Percentiles rank a stretch among this genome's conserved stretches.
Conservation (phyloP, 2,113 vertebrate species). For the Carollia perspicillata region DNA sequence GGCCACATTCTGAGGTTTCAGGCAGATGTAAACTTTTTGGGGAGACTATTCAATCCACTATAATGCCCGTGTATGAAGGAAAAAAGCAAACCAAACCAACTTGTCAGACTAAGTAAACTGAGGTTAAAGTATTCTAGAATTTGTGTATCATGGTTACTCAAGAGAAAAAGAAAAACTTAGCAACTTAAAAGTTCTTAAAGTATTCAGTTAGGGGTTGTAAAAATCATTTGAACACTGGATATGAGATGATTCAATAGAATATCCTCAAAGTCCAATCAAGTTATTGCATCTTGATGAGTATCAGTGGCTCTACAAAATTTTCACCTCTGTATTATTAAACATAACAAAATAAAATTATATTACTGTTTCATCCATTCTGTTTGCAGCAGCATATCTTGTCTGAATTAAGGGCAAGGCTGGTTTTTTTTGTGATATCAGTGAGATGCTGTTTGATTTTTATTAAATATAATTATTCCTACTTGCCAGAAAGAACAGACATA, state of each 20-base stretch:
- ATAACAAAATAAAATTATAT: conserved; percentile 5
- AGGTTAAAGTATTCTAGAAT: background rate
- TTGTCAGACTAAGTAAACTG: background rate
- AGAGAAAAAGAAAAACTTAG: background rate
- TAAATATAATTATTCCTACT: conserved; percentile 1
- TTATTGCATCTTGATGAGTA: background rate
- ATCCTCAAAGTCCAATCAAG: background rate
- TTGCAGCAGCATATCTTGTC: background rate
- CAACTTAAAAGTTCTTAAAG: background rate
- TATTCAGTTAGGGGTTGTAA: background rate
- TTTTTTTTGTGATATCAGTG: background rate
- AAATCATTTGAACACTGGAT: background rate
- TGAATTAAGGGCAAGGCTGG: background rate
- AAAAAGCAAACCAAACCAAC: background rate
- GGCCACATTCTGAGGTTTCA: background rate
- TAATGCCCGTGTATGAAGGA: background rate
- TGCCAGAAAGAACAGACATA: conserved; percentile 33
- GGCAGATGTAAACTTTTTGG: background rate
- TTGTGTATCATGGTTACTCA: background rate
- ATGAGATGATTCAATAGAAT: conserved; percentile 27
- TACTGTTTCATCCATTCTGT: background rate
- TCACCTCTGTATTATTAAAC: background rate
- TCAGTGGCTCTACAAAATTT: background rate
- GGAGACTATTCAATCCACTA: background rate
- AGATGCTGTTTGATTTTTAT: background rate